Percentiles rank a stretch among this genome's conserved stretches.
Evolutionary conservation across 2,888 invertebrate genomes (phyloP).

Genomic region (Chaitophorus viminalis): DNA sequence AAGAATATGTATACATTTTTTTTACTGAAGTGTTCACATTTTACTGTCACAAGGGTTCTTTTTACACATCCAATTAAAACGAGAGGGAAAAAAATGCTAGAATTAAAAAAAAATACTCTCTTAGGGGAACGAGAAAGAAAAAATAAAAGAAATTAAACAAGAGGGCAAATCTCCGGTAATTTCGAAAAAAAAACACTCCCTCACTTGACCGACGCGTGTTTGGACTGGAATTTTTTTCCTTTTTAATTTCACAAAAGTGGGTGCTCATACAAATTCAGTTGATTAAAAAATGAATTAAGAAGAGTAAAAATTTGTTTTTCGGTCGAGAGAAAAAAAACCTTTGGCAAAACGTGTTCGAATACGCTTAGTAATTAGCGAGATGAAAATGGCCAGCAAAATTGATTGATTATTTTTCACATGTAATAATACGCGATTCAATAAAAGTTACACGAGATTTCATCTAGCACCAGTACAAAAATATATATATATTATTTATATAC

Average conservation of each 20-base stretch:
- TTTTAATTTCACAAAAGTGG: conserved; percentile 57
- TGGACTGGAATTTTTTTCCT: conserved; percentile 47
- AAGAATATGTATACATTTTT: conserved; percentile 47
- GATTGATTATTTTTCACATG: background rate
- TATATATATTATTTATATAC: background rate
- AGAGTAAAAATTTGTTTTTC: conserved; percentile 6
- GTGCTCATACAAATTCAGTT: conserved; percentile 35
- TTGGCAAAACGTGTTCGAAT: background rate
- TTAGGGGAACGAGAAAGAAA: conserved; percentile 46
- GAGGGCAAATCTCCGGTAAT: conserved; percentile 60
- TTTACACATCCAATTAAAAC: conserved; percentile 62
- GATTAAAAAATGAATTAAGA: conserved; percentile 60
- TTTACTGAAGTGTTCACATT: conserved; percentile 35
- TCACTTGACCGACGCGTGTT: conserved; percentile 56
- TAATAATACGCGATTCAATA: too few species aligned
- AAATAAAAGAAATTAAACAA: conserved; percentile 60
- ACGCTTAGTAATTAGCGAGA: background rate
- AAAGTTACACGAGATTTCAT: background rate
- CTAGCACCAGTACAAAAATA: background rate
- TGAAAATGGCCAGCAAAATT: background rate
- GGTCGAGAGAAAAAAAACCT: background rate
- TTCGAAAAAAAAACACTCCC: conserved; percentile 32
- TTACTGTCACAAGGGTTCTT: conserved; percentile 59
- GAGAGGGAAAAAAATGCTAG: conserved; percentile 45
- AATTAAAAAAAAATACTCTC: conserved; percentile 55